Percentiles rank a stretch among this genome's conserved stretches.
Conservation (phyloP, 1,140 invertebrate species). For the Drosophila setifemur region DNA sequence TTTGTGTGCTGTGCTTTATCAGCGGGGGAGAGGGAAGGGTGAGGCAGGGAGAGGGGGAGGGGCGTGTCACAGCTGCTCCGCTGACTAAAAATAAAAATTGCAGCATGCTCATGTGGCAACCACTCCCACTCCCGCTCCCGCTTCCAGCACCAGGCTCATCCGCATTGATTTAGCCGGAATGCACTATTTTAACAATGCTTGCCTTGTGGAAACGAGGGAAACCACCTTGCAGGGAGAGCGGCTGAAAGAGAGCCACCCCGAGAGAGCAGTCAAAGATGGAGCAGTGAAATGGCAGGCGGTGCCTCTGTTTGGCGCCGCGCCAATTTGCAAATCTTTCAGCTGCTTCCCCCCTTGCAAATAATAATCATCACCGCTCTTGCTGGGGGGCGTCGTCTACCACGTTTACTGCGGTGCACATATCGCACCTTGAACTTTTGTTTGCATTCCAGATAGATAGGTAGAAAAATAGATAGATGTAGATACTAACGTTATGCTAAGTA, state of each 20-base stretch:
- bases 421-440: slow-evolving; percentile 54
- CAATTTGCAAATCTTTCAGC: slow-evolving; percentile 30
- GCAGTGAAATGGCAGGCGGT: slow-evolving; percentile 19
- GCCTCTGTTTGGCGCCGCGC: slow-evolving; percentile 32
- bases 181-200: slow-evolving; percentile 39
- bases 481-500: too few species aligned
- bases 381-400: slow-evolving; percentile 22
- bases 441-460: neutral
- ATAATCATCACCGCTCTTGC: slow-evolving; percentile 16
- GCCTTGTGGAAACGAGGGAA: slow-evolving; percentile 17
- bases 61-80: slow-evolving; percentile 37
- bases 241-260: slow-evolving; percentile 13
- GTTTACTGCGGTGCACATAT: slow-evolving; percentile 9
- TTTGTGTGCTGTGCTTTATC: slow-evolving; percentile 24
- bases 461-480: neutral
- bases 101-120: slow-evolving; percentile 21
- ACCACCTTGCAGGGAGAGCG: slow-evolving; percentile 40
- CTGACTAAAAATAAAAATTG: slow-evolving; percentile 51
- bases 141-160: slow-evolving; percentile 5
- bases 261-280: neutral
- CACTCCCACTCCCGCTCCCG: neutral
- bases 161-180: slow-evolving; percentile 48
- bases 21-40: neutral
- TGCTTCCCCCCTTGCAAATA: slow-evolving; percentile 10
- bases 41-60: neutral